Percentiles rank a stretch among this genome's conserved stretches.
phyloP scores from a whole-genome alignment of 2,888 invertebrate species.

The Ctenicera cuprea region DNA sequence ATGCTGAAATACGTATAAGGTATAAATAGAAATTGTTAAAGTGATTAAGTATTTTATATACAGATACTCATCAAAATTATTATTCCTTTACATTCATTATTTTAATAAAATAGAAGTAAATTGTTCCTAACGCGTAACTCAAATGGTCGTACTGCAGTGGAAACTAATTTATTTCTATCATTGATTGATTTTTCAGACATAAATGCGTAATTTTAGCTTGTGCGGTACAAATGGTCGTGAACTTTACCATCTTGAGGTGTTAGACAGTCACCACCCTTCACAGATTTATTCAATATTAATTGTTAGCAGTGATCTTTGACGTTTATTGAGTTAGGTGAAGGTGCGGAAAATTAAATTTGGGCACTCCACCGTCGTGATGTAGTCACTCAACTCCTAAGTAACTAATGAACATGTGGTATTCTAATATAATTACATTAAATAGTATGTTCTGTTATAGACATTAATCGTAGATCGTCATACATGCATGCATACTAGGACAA shows the following conservation, averaged over 20 bases:
- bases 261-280: constrained; percentile 5
- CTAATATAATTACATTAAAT: constrained; percentile 39
- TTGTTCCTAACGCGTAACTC: no score
- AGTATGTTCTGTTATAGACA: constrained; percentile 29
- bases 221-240: not conserved
- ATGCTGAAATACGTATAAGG: no score
- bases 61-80: no score
- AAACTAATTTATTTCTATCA: no score
- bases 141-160: no score
- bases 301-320: constrained; percentile 13
- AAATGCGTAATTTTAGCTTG: no score
- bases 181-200: no score
- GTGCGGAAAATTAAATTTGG: constrained; percentile 44
- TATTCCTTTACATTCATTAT: no score
- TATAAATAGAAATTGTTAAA: no score
- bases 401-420: constrained; percentile 52
- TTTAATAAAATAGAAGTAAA: no score
- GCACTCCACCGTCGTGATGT: constrained; percentile 29
- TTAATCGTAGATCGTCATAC: constrained; percentile 31
- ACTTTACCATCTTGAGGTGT: constrained; percentile 1
- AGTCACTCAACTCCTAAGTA: constrained; percentile 48
- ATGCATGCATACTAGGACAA: not conserved
- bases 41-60: no score
- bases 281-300: constrained; percentile 7
- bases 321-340: constrained; percentile 24